Conservation (phyloP, 2,888 invertebrate species). For the Nasonia oneida region DNA sequence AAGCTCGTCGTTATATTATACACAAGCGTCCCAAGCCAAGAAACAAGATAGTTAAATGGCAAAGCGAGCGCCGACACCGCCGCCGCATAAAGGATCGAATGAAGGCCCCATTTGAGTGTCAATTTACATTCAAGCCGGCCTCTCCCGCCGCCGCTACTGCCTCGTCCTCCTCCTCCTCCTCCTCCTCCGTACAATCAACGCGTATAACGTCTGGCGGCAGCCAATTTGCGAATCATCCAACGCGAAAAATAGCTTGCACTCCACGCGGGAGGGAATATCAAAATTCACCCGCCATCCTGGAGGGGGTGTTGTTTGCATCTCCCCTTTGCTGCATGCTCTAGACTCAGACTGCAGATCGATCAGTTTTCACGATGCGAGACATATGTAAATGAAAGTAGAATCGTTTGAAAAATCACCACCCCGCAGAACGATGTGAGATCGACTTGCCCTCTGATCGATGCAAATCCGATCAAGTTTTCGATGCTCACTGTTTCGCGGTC, state of each 20-base stretch:
- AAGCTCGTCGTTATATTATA: background rate
- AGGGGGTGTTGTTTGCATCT: background rate
- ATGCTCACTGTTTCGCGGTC: background rate
- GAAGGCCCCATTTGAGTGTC: conserved; percentile 57
- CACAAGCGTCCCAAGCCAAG: background rate
- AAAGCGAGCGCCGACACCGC: conserved; percentile 11
- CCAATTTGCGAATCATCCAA: conserved; percentile 41
- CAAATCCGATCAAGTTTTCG: conserved; percentile 5
- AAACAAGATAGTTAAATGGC: conserved; percentile 49
- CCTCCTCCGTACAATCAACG: conserved; percentile 46
- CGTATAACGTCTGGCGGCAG: background rate
- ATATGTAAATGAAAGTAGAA: no score
- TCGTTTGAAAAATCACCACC: background rate
- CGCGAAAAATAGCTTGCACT: background rate
- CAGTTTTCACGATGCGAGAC: background rate
- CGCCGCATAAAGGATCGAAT: conserved; percentile 56
- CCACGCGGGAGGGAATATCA: background rate
- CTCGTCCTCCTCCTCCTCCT: background rate
- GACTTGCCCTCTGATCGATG: background rate
- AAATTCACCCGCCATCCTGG: background rate
- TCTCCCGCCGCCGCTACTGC: background rate
- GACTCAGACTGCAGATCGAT: background rate
- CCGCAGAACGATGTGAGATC: background rate
- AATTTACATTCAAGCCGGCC: conserved; percentile 57
- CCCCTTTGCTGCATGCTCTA: background rate